phyloP scores from a whole-genome alignment of 1,140 invertebrate species.

The Paraescarpia echinospica region DNA sequence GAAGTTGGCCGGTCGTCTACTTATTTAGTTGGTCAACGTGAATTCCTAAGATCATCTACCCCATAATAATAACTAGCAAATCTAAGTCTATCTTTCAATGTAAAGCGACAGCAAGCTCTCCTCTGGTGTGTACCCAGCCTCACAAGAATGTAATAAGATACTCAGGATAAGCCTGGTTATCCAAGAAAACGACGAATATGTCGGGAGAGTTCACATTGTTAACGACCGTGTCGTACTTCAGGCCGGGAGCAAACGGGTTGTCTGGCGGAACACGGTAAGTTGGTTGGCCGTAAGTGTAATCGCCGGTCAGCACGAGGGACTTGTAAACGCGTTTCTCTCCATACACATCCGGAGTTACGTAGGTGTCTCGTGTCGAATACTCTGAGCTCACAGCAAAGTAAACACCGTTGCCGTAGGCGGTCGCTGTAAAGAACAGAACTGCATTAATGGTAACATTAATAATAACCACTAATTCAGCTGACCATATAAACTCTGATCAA shows the following conservation, averaged over 20 bases:
- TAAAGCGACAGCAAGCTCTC: neutral
- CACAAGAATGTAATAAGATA: conserved; percentile 27
- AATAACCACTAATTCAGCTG: too few species aligned
- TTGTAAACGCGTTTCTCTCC: conserved; percentile 24
- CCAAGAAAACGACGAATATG: conserved; percentile 29
- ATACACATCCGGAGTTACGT: conserved; percentile 15
- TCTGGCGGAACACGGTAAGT: conserved; percentile 23
- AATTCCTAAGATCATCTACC: neutral
- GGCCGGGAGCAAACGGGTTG: neutral
- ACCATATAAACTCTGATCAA: too few species aligned
- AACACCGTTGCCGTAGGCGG: conserved; percentile 26
- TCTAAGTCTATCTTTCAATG: neutral
- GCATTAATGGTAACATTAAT: neutral
- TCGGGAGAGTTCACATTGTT: neutral
- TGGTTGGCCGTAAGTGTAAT: neutral
- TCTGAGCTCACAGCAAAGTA: conserved; percentile 28
- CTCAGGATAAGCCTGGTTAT: conserved; percentile 26
- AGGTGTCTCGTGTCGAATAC: conserved; percentile 22
- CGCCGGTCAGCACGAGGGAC: conserved; percentile 24
- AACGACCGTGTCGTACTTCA: conserved; percentile 21
- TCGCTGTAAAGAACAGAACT: conserved; percentile 19
- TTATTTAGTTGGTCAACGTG: neutral
- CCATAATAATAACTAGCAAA: neutral
- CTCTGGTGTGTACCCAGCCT: neutral
- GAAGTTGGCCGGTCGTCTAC: neutral